Percentiles rank a stretch among this genome's conserved stretches.
Evolutionary conservation across 2,797 vertebrate species (phyloP).

Genomic region (Adrianichthys oophorus): DNA sequence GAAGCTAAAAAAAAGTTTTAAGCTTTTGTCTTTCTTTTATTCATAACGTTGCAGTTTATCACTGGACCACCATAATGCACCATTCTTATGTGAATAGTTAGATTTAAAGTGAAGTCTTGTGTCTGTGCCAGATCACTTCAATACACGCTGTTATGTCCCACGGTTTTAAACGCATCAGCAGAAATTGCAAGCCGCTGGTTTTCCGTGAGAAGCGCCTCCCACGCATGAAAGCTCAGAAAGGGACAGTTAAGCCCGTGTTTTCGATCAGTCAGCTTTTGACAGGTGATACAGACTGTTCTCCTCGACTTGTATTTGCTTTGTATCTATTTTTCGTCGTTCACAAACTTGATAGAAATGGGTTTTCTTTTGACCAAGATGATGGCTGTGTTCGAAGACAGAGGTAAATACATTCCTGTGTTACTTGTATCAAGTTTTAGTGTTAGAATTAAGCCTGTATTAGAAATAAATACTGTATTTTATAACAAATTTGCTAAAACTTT

Average conservation of each 20-base stretch:
- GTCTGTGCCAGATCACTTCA: too few relatives aligned
- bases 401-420: conserved; percentile 45
- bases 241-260: not conserved
- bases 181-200: not conserved
- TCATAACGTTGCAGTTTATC: too few relatives aligned
- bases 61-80: too few relatives aligned
- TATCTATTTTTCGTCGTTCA: not conserved
- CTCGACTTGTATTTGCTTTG: not conserved
- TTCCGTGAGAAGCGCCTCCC: conserved; percentile 30
- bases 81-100: too few relatives aligned
- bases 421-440: not conserved
- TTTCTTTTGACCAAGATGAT: conserved; percentile 79
- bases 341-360: conserved; percentile 67
- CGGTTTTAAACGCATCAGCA: conserved; percentile 8
- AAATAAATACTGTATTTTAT: not conserved
- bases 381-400: conserved; percentile 79
- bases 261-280: conserved; percentile 16
- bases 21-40: too few relatives aligned
- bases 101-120: too few relatives aligned
- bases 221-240: not conserved
- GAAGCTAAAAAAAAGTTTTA: too few relatives aligned
- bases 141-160: not conserved
- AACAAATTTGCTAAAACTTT: not conserved
- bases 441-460: not conserved
- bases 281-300: conserved; percentile 3